Evolutionary conservation across 35 echinoderm and acorn worm species (phyloP), one percentile per base, ranked within the genome.

Genomic region (Apostichopus californicus): DNA sequence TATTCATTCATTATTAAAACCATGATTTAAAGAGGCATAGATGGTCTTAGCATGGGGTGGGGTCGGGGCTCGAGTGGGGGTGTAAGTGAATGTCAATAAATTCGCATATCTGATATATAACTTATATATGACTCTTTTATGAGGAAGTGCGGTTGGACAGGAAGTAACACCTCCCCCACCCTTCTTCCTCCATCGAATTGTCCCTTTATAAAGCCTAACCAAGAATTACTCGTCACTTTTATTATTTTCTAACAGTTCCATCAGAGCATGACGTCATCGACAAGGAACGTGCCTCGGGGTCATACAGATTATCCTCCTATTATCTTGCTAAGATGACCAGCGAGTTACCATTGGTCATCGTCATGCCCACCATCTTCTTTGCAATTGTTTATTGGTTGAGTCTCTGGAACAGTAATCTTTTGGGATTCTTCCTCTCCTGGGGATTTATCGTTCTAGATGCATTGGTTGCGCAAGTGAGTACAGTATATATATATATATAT

Each of bases 271-370:
- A 81, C 20, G 92, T 97, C 14, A 23, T 97, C 15, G 63, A 77
- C 88, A 97, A 97, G 55, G 96, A 95, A 73, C 86, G 93, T 0
- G 61, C 94, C 54, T 81, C 96, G 3, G 96, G 96, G 20, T 82
- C 87, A 7, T 97, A 95, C 71, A 78, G 96, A 8, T 91, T 97
- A 0, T 97, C 96, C 9, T 87, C 93, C 54, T 97, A 97, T 61
- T 97, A 95, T 60, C 65, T 97, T 46, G 91, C 96, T 18, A 97
- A 95, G 92, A 89, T 95, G 79, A 90, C 90, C 14, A 93, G 93
- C 28, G 96, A 93, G 53, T 73, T 97, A 77, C 94, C 91, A 13
- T 77, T 97, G 57, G 80, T 91, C 13, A 75, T 95, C 58, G 77
- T 91, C 10, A 90, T 97, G 87, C 87, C 96, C 18, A 83, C 89